Base-by-base conservation (phyloP, 1,140 invertebrate genomes). In the Nasonia longicornis region DNA sequence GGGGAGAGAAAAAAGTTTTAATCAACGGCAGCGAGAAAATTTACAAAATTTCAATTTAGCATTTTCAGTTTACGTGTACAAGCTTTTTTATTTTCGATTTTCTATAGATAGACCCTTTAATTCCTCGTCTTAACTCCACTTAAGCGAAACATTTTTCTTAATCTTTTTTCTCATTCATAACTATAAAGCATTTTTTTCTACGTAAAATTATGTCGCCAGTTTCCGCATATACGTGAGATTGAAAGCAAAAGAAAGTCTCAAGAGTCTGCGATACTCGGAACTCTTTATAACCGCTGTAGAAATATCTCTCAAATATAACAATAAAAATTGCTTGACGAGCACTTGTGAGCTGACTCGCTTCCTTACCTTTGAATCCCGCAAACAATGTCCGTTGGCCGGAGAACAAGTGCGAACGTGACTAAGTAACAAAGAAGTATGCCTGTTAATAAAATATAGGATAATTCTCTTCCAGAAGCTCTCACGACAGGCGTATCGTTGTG, bases 361-460 rank as follows among this genome's bases (percentile, higher is more conserved):
- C 38, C 87, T 90, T 91, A 96, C 95, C 95, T 93, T 88, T 96
- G 95, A 73, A 96, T 90, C 20, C 94, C 93, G 86, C 95, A 96
- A 35, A 96, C 94, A 77, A 95, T 87, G 88, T 96, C 93, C 10
- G 93, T 95, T 0, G 95, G 95, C 81, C 94, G 93, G 14, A 97
- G 89, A 6, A 97, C 94, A 14, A 98, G 91, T 2, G 95, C 93
- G 88, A 97, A 97, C 6, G 97, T 97, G 79, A 98, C 94, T 70
- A 94, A 93, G 90, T 97, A 98, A 90, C 97, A 98, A 88, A 97
- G 93, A 69, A 98, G 92, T 84, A 98, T 96, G 6, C 97, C 97
- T 29, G 92, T 93, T n/a, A 98, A 91, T 64, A 98, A 93, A 4
- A 98, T 95, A 87, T 96, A 97, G 82, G 95, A 96, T 58, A 98